These are phyloP conservation scores for Oceanodroma leucorhoa DNA, from an alignment of 2,797 vertebrate genomes.

Conservation along the genomic window DNA sequence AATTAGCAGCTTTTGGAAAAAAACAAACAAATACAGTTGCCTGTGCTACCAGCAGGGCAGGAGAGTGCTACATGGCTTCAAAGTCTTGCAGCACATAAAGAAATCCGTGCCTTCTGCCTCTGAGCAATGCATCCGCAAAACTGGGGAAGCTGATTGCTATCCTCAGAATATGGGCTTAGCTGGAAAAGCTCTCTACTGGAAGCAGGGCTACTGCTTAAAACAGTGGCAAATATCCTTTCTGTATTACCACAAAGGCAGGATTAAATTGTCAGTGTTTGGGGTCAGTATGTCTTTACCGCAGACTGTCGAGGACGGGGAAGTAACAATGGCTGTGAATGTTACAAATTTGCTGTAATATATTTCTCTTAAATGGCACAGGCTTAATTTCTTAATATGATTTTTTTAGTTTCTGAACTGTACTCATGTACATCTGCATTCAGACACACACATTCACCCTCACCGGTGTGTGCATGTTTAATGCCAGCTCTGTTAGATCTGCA, in stretches of 20 bases:
- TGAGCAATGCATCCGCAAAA: neutral
- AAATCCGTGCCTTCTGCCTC: neutral
- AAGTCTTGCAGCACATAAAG: neutral
- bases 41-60: neutral
- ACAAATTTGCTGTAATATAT: neutral
- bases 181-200: neutral
- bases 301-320: neutral
- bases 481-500: neutral
- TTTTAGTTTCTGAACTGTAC: neutral
- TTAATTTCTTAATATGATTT: neutral
- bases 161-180: neutral
- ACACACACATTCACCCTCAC: neutral
- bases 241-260: neutral
- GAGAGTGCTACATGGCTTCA: neutral
- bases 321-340: neutral
- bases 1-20: slow-evolving; percentile 20
- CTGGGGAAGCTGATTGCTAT: neutral
- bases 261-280: neutral
- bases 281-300: neutral
- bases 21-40: neutral
- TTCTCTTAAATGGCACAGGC: neutral
- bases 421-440: neutral
- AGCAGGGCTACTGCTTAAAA: neutral
- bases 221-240: neutral
- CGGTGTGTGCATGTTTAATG: accelerated